Evolutionary conservation across 2,888 invertebrate species (phyloP).

Genomic region (Trypoxylon attenuatum): DNA sequence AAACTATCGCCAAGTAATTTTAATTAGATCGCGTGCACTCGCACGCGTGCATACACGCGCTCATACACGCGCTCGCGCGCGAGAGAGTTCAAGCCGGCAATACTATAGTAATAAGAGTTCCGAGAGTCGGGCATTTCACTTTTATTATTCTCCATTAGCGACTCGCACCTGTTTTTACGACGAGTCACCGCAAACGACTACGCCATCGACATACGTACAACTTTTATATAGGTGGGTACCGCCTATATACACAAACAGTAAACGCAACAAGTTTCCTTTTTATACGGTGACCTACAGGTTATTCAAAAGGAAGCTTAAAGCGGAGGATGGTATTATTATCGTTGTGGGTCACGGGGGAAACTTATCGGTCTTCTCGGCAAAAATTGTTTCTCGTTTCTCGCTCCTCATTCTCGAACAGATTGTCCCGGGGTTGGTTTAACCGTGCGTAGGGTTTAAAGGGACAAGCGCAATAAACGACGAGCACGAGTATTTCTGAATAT

Average conservation of each 20-base stretch:
- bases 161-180: slow-evolving; percentile 19
- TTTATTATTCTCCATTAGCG: slow-evolving; percentile 29
- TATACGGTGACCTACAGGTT: slow-evolving; percentile 61
- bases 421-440: not conserved
- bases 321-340: slow-evolving; percentile 67
- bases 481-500: not conserved
- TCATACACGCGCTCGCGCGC: too few relatives aligned
- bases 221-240: slow-evolving; percentile 18
- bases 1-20: slow-evolving; percentile 52
- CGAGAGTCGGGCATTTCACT: slow-evolving; percentile 32
- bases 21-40: slow-evolving; percentile 45
- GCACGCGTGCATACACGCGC: slow-evolving; percentile 19
- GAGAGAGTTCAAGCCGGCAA: too few relatives aligned
- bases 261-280: slow-evolving; percentile 61
- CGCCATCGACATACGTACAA: slow-evolving; percentile 2
- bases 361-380: slow-evolving; percentile 51
- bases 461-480: not conserved
- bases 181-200: slow-evolving; percentile 20
- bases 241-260: slow-evolving; percentile 51
- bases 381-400: slow-evolving; percentile 38
- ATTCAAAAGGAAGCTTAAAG: slow-evolving; percentile 61
- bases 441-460: not conserved
- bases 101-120: too few relatives aligned
- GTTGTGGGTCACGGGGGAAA: slow-evolving; percentile 65
- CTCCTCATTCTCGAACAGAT: not conserved